Evolutionary conservation across 35 echinoderm and acorn worm genomes (phyloP), one percentile per base, ranked within the genome.

Genomic region (Antedon bifida): DNA sequence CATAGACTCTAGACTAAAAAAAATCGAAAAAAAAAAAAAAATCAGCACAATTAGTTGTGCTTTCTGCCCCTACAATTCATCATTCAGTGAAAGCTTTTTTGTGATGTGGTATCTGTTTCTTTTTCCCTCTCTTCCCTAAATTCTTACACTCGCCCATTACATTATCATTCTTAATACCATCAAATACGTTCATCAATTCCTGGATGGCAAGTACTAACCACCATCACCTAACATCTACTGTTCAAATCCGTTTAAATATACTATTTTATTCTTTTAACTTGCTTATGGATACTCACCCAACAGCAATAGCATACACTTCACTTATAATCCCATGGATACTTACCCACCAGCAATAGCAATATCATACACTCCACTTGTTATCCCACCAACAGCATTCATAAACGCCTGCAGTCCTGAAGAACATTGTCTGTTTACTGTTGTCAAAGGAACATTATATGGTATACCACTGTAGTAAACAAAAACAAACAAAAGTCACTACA

Each of bases 381-480:
- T 96, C 29, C 90, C 90, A 77, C 90, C 90, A 34, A 88, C 93
- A 31, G 85, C 84, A 42, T 88, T 90, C 76, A 92, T 89, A 30
- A 96, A 86, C 0, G 93, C 93, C 80, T 96, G 93, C 14, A 96
- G 82, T 74, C 93, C 93, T n/a, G 93, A 96, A 10, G 93, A 88
- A 84, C 93, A 96, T 35, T 92, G 90, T 81, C 93, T 83, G 74
- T 96, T 96, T 0, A 96, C 90, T 82, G 93, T 83, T 33, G 88
- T 89, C 30, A 85, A 16, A 21, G 93, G 93, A 30, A 96, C 90
- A 33, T 87, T 84, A 32, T 89, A 45, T 76, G 93, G 93, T 34
- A 96, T 87, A 33, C 87, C 90, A 85, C 93, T 96, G 75, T 7
- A 73, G 29, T 10, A 1, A 34, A 75, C 0, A 83, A 36, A 82